Base-by-base conservation (phyloP, 2,797 vertebrate species). In the Bufotes viridis region DNA sequence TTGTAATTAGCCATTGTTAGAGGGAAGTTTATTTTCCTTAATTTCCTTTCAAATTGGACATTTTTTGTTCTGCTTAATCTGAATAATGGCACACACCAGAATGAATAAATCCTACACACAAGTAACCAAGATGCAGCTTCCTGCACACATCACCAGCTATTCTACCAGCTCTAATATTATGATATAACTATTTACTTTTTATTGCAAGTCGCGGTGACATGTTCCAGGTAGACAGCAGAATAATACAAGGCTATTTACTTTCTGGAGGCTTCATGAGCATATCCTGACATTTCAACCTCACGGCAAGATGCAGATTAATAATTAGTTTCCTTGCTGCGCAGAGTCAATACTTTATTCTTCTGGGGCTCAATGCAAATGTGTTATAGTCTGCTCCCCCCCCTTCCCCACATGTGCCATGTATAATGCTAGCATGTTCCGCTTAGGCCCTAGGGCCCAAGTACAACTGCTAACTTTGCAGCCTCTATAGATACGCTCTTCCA, bases 1-100 rank as follows among this genome's bases (percentile, higher is more conserved):
- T 89, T 87, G 84, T 89, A 89, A 89, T 89, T 89, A 89, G 79
- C 29, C 83, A 87, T 89, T 89, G 88, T 89, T 87, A 78, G 74
- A 83, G 88, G 80, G 88, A 89, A 78, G 84, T 89, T 89, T 86
- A 89, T 87, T 89, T 89, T 89, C 88, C 70, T 60, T 78, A 86
- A 89, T 89, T 89, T 87, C 84, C 88, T 87, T 89, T 82, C 72
- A 70, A 75, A 63, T 85, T 87, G 70, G 86, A 87, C 74, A 61
- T 82, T 89, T 88, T 89, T 82, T 81, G 82, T 89, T 81, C 82
- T 26, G 58, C 74, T 70, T 86, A 70, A 82, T 89, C 80, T 84
- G 87, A 80, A 84, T 88, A 84, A 88, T 88, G 84, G 55, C 81
- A 63, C 63, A 70, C 34, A 75, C 69, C 58, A 63, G 79, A 75